Conservation (phyloP, 1,140 invertebrate genomes). For the Panagrolaimus sp. region DNA sequence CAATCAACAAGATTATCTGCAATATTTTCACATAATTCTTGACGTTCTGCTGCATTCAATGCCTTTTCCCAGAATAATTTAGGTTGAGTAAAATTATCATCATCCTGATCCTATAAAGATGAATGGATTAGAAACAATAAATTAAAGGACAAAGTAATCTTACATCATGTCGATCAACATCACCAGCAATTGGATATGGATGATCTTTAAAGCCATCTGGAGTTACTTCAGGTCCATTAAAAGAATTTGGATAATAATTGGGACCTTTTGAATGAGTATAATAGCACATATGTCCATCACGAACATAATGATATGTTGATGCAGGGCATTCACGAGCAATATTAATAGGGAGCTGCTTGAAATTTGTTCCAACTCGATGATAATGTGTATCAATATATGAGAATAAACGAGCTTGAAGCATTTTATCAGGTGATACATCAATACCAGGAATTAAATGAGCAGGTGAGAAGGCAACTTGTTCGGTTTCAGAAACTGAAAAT, state of each 20-base stretch:
- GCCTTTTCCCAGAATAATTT: conserved; percentile 71
- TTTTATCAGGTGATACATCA: conserved; percentile 81
- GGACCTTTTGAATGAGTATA: conserved; percentile 63
- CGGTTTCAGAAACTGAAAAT: conserved; percentile 68
- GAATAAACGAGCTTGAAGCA: conserved; percentile 76
- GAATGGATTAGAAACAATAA: conserved; percentile 15
- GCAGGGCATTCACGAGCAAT: conserved; percentile 69
- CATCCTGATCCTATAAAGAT: conserved; percentile 62
- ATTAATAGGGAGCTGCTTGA: conserved; percentile 84
- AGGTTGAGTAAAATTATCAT: conserved; percentile 83
- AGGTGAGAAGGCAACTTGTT: conserved; percentile 87
- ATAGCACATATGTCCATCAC: conserved; percentile 70
- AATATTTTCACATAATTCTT: too few species aligned
- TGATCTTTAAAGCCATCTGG: conserved; percentile 26
- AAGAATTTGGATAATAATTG: conserved; percentile 94
- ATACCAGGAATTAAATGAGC: conserved; percentile 85
- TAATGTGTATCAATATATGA: conserved; percentile 89
- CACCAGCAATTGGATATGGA: conserved; percentile 60
- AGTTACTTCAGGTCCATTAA: conserved; percentile 70
- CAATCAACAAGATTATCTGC: too few species aligned
- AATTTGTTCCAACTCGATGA: conserved; percentile 85
- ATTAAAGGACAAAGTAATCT: neutral
- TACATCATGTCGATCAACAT: conserved; percentile 69
- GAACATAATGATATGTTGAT: conserved; percentile 70
- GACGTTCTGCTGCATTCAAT: neutral